Conservation (phyloP, 2,113 vertebrate species). For the Tychaedon coryphoeus region DNA sequence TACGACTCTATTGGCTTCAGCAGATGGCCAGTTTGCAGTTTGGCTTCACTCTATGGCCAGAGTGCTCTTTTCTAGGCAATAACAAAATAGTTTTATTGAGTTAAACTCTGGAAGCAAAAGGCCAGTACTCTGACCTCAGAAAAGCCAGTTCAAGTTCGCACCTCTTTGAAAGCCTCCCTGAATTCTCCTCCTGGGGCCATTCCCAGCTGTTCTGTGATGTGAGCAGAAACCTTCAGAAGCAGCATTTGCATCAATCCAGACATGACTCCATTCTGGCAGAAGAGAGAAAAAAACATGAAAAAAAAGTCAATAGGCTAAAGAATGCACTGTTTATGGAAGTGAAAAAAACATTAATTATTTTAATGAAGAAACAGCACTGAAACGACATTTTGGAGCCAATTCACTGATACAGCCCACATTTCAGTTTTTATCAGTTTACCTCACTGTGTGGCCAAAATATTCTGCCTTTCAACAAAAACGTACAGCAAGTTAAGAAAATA, state of each 20-base stretch:
- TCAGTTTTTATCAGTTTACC: background rate
- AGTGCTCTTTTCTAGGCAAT: background rate
- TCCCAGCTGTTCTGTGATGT: slow-evolving; percentile 97
- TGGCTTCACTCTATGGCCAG: background rate
- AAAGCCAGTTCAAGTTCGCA: slow-evolving; percentile 31
- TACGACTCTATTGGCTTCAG: background rate
- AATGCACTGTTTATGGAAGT: background rate
- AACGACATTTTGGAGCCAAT: background rate
- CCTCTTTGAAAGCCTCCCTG: slow-evolving; percentile 97
- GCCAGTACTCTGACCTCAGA: background rate
- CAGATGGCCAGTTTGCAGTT: background rate
- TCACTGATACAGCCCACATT: background rate
- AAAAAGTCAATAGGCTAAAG: background rate
- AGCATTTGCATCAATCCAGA: slow-evolving; percentile 98
- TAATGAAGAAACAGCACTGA: background rate
- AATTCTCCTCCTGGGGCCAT: slow-evolving; percentile 99
- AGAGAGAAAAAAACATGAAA: background rate
- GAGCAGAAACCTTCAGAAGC: slow-evolving; percentile 95
- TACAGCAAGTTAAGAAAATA: background rate
- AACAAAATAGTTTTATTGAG: background rate
- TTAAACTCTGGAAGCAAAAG: background rate
- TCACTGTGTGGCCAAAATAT: background rate
- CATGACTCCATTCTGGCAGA: slow-evolving; percentile 90
- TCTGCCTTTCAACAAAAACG: background rate
- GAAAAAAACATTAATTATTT: background rate